phyloP scores from a whole-genome alignment of 2,797 vertebrate genomes.

The Sitta carolinensis region DNA sequence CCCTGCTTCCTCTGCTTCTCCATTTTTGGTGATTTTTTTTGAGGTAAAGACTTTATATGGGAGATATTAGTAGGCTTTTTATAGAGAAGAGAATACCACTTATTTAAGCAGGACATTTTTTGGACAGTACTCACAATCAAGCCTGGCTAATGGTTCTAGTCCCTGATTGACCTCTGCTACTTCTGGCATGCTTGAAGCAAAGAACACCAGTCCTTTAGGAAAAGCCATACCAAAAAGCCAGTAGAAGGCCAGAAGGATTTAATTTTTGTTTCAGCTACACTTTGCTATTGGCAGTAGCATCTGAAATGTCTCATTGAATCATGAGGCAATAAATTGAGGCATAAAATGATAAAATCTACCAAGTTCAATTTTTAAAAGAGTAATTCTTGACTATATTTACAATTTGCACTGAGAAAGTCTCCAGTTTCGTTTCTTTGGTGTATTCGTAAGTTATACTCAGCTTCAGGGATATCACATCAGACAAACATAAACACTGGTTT shows the following conservation, averaged over 20 bases:
- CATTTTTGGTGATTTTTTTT: neutral
- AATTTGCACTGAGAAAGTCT: neutral
- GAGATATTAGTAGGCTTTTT: neutral
- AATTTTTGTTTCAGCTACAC: slow-evolving; percentile 7
- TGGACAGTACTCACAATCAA: neutral
- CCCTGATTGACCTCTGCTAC: neutral
- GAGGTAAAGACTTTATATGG: neutral
- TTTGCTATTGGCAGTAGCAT: slow-evolving; percentile 2
- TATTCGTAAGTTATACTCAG: neutral
- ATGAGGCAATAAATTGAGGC: neutral
- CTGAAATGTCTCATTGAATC: slow-evolving; percentile 10
- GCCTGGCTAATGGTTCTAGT: neutral
- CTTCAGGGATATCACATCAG: neutral
- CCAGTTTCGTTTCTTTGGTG: neutral
- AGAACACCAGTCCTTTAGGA: neutral
- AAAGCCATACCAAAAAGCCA: neutral
- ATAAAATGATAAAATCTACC: slow-evolving; percentile 6
- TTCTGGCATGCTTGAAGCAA: neutral
- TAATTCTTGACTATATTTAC: neutral
- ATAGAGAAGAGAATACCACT: neutral
- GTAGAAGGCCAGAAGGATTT: neutral
- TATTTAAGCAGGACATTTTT: neutral
- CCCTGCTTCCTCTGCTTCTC: neutral
- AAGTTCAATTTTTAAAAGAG: neutral
- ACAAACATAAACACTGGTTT: neutral